Evolutionary conservation across 2,113 vertebrate genomes (phyloP).

Genomic region (Solea senegalensis): DNA sequence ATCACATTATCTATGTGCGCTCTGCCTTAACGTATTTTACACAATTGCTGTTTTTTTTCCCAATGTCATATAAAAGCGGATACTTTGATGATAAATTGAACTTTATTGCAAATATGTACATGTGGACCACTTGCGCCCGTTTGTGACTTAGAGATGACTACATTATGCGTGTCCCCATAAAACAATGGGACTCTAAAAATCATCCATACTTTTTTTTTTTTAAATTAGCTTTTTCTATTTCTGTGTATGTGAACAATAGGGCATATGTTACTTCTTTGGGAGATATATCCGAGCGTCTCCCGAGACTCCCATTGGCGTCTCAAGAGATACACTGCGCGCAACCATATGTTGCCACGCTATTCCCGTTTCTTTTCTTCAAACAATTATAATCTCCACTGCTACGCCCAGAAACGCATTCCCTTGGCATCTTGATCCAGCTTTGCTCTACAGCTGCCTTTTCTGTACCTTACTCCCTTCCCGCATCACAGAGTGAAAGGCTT

Average conservation of each 20-base stretch:
- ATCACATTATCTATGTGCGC: too few relatives aligned
- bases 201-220: not conserved
- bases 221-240: not conserved
- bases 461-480: not conserved
- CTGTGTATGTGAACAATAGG: not conserved
- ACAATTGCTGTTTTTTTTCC: too few relatives aligned
- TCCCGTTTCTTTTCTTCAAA: constrained; percentile 36
- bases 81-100: too few relatives aligned
- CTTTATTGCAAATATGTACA: too few relatives aligned
- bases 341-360: constrained; percentile 40
- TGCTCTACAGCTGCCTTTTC: constrained; percentile 16
- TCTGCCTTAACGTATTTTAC: too few relatives aligned
- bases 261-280: constrained; percentile 4
- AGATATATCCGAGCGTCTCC: constrained; percentile 24
- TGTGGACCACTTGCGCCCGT: too few relatives aligned
- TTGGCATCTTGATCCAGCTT: constrained; percentile 5
- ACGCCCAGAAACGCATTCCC: constrained; percentile 3
- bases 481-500: constrained; percentile 3
- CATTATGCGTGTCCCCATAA: too few relatives aligned
- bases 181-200: not conserved
- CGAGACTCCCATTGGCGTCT: not conserved
- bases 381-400: constrained; percentile 14
- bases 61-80: too few relatives aligned
- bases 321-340: constrained; percentile 4
- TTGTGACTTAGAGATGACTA: too few relatives aligned